These are phyloP conservation scores for Tipula unca DNA, from an alignment of 2,888 invertebrate species.

Conservation along the genomic window DNA sequence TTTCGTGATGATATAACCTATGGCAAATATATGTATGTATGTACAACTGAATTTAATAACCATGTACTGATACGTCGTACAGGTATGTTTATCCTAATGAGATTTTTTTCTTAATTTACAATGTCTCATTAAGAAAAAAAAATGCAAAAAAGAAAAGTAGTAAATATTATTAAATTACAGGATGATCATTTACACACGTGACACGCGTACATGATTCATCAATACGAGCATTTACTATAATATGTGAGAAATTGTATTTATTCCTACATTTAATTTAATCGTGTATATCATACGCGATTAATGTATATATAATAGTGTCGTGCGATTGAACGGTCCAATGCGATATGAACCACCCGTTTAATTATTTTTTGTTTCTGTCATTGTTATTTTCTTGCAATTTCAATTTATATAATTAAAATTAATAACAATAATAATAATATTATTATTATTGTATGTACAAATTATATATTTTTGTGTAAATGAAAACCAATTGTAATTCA, in stretches of 20 bases:
- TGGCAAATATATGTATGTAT: too few relatives aligned
- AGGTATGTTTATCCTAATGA: slow-evolving; percentile 14
- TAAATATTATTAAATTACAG: neutral
- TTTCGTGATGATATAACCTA: slow-evolving; percentile 14
- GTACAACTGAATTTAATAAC: neutral
- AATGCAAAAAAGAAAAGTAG: neutral
- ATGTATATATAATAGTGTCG: too few relatives aligned
- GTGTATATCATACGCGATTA: too few relatives aligned
- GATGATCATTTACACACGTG: neutral
- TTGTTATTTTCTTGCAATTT: neutral
- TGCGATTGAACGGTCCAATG: too few relatives aligned
- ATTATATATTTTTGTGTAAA: slow-evolving; percentile 9
- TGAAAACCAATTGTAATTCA: slow-evolving; percentile 4
- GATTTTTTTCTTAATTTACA: slow-evolving; percentile 4
- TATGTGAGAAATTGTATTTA: too few relatives aligned
- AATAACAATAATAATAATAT: neutral
- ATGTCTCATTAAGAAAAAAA: neutral
- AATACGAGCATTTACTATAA: too few relatives aligned
- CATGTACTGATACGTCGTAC: neutral
- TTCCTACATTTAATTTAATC: too few relatives aligned
- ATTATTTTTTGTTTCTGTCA: neutral
- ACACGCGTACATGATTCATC: too few relatives aligned
- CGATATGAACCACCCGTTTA: neutral
- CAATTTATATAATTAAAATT: neutral
- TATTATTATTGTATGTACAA: neutral